Conservation (phyloP, 30 jellyfish, hydroid and myxozoan species). For the Chironex yamaguchii region DNA sequence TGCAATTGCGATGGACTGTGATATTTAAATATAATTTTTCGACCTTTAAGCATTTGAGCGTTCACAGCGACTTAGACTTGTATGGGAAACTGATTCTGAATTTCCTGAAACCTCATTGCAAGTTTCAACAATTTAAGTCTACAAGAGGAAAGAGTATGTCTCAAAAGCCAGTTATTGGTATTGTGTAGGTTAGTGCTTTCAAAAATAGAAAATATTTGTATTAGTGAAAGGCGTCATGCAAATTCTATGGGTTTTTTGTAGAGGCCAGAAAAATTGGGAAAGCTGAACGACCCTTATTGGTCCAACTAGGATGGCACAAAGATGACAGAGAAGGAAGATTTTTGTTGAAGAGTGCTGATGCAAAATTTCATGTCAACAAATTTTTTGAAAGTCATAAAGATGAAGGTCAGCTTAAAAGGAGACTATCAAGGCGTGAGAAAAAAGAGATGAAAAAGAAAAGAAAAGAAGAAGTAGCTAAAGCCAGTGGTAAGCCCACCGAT, state of each 20-base stretch:
- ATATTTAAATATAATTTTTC: no score
- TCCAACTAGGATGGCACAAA: constrained; percentile 94
- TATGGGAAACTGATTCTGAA: no score
- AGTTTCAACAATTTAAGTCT: no score
- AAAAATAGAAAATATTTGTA: no score
- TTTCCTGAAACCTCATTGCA: no score
- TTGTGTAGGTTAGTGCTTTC: no score
- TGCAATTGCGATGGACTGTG: no score
- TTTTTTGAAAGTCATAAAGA: constrained; percentile 83
- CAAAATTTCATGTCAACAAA: constrained; percentile 65
- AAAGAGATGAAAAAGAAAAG: constrained; percentile 82
- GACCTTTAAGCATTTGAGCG: no score
- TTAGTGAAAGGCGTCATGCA: no score
- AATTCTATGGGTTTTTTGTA: constrained; percentile 13
- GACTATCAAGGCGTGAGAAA: constrained; percentile 91
- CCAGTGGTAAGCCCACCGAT: constrained; percentile 39
- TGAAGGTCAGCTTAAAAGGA: constrained; percentile 85
- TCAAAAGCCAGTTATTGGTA: no score
- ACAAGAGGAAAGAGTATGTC: no score
- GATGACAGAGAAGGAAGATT: constrained; percentile 98
- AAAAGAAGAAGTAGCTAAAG: constrained; percentile 66
- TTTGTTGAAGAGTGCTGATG: constrained; percentile 87
- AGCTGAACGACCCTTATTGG: constrained; percentile 85
- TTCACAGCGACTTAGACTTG: no score
- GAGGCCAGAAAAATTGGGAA: constrained; percentile 79